A percentile compares a stretch with the other conserved stretches of the same genome.
These are phyloP conservation scores for Tenebrosternarchus preto DNA, from an alignment of 2,113 vertebrate genomes.

Conservation along the genomic window DNA sequence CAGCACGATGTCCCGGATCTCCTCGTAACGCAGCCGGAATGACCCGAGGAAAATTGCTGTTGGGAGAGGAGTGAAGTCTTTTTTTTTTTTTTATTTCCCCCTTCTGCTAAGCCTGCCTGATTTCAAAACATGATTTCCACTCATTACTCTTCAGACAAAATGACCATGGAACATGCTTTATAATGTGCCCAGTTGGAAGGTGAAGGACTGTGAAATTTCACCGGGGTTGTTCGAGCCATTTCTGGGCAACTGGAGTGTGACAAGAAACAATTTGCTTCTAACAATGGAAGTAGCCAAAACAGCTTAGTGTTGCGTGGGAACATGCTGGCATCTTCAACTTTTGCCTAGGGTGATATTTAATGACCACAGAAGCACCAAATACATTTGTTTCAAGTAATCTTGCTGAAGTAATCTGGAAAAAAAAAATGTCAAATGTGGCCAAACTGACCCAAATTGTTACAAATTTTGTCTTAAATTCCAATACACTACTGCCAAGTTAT, in stretches of 20 bases:
- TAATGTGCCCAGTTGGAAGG: conserved; percentile 58
- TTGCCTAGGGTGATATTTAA: neutral
- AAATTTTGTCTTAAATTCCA: neutral
- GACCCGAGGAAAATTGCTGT: conserved; percentile 98
- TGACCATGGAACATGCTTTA: conserved; percentile 57
- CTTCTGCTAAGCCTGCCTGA: conserved; percentile 32
- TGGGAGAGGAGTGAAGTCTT: conserved; percentile 70
- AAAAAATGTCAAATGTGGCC: neutral
- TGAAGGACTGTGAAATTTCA: conserved; percentile 52
- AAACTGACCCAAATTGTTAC: no score
- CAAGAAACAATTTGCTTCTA: conserved; percentile 37
- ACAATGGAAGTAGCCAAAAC: conserved; percentile 26
- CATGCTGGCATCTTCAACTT: neutral
- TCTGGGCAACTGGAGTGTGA: conserved; percentile 38
- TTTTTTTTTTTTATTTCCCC: conserved; percentile 66
- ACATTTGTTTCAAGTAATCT: neutral
- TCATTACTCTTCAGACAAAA: conserved; percentile 62
- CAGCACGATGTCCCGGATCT: conserved; percentile 92
- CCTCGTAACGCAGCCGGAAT: conserved; percentile 95
- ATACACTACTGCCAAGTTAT: neutral
- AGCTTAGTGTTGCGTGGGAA: neutral
- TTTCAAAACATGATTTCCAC: conserved; percentile 60
- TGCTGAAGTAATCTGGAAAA: neutral
- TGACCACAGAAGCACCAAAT: neutral
- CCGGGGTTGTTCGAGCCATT: conserved; percentile 48